Evolutionary conservation across 2,888 invertebrate species (phyloP), one percentile per base, ranked within the genome.

Genomic region (Poecilobothrus nobilitatus): DNA sequence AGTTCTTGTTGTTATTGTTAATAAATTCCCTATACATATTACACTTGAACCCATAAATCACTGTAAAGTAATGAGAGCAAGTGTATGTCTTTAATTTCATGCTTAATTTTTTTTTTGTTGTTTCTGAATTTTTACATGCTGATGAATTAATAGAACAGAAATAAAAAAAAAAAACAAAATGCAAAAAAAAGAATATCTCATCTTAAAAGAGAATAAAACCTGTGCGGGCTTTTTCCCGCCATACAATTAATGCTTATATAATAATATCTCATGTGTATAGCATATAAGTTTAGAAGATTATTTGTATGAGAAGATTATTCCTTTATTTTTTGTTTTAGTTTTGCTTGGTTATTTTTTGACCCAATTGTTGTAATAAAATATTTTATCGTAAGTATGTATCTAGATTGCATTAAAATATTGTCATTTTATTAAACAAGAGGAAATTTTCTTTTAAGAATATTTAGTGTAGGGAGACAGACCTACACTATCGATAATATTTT

Each of bases 301-400:
- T n/a, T 37, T 37, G 2, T 37, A 37, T 37, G 37, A 37, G 27
- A 27, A 27, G 27, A 27, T 27, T 27, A 27, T 27, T 27, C 27
- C 27, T 27, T 27, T n/a, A n/a, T n/a, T n/a, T 34, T 5, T 34
- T 34, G 34, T 34, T 34, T 5, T 34, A 7, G 34, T 34, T 34
- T 5, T 34, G 34, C 6, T 34, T 34, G 34, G 34, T 7, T 12
- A 53, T 12, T 15, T 12, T 12, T 6, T 53, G 53, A 53, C 53
- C 53, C 53, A 53, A 53, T 53, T 53, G 53, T 53, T 53, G 53
- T 53, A 53, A 53, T 53, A 53, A 27, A 53, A 53, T 53, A 53
- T 53, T 53, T 53, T 53, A 53, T 53, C 53, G 1, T 53, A 53
- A 15, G 9, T 53, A 15, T 53, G 15, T 53, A 53, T 53, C 53